These are phyloP conservation scores for Heterotilapia buettikoferi DNA, from an alignment of 2,113 vertebrate species.

Conservation along the genomic window DNA sequence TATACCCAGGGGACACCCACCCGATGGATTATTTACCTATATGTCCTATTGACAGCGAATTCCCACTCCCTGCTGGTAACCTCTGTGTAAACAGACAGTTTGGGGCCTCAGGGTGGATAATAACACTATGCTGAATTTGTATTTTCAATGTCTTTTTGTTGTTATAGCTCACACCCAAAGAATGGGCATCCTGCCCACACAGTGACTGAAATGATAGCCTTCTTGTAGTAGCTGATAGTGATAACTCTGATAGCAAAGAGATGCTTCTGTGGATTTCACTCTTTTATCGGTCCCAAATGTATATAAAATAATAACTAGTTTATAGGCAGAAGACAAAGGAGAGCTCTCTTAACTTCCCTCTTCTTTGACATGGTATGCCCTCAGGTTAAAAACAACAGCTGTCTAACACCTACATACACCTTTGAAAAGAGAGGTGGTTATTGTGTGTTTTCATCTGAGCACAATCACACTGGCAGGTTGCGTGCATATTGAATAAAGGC, in stretches of 20 bases:
- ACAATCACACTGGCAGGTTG: neutral
- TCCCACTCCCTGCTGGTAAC: constrained; percentile 29
- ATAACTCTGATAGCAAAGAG: neutral
- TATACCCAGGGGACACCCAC: constrained; percentile 55
- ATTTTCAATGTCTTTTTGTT: constrained; percentile 24
- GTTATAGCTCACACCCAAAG: neutral
- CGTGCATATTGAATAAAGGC: neutral
- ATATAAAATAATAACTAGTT: neutral
- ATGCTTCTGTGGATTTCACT: neutral
- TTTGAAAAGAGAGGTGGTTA: constrained; percentile 21
- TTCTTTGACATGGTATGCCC: constrained; percentile 31
- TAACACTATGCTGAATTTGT: constrained; percentile 14
- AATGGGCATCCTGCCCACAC: neutral
- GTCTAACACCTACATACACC: constrained; percentile 46
- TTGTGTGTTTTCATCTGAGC: constrained; percentile 17
- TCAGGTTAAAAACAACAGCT: constrained; percentile 59
- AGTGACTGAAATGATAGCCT: neutral
- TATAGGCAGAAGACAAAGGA: constrained; percentile 36
- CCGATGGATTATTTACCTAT: constrained; percentile 72
- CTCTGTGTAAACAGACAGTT: constrained; percentile 32
- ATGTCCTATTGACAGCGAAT: constrained; percentile 63
- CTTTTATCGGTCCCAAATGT: neutral
- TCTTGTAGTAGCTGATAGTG: neutral
- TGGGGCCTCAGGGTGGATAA: constrained; percentile 7
- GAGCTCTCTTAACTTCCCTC: constrained; percentile 33